Evolutionary conservation across 2,888 invertebrate species (phyloP).

Genomic region (Pheosia tremula): DNA sequence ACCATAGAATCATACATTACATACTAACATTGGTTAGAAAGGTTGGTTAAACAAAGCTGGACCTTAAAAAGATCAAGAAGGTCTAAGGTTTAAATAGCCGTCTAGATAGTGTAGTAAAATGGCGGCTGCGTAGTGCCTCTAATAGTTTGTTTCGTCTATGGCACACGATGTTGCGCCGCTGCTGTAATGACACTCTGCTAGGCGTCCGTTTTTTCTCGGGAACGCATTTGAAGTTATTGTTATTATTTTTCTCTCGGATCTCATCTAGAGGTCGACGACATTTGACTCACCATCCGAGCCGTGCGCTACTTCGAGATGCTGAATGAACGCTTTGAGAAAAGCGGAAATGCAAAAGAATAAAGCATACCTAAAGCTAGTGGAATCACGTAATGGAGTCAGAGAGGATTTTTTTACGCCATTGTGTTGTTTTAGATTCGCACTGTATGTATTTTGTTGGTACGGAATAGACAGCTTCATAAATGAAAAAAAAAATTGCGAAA

Average conservation of each 20-base stretch:
- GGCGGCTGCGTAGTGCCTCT: constrained; percentile 31
- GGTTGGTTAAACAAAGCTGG: no score
- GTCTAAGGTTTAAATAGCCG: no score
- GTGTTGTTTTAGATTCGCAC: no score
- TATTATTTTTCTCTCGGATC: constrained; percentile 75
- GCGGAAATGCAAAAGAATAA: not conserved
- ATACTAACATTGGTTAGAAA: no score
- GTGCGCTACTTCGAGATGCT: constrained; percentile 16
- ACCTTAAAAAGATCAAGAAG: no score
- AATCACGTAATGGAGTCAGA: no score
- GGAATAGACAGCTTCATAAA: no score
- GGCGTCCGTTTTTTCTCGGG: constrained; percentile 74
- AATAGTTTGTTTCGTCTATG: constrained; percentile 51
- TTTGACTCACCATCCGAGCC: constrained; percentile 39
- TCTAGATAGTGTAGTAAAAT: not conserved
- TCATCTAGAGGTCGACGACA: constrained; percentile 66
- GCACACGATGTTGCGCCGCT: constrained; percentile 62
- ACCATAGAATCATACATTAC: no score
- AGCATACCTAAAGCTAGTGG: no score
- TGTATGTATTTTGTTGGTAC: no score
- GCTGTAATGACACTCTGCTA: constrained; percentile 78
- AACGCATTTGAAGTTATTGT: constrained; percentile 81
- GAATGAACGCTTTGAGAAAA: constrained; percentile 2
- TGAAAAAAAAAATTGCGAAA: no score
- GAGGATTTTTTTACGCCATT: no score